Evolutionary conservation across 2,113 vertebrate species (phyloP), one percentile per base, ranked within the genome.

Genomic region (Hassar affinis): DNA sequence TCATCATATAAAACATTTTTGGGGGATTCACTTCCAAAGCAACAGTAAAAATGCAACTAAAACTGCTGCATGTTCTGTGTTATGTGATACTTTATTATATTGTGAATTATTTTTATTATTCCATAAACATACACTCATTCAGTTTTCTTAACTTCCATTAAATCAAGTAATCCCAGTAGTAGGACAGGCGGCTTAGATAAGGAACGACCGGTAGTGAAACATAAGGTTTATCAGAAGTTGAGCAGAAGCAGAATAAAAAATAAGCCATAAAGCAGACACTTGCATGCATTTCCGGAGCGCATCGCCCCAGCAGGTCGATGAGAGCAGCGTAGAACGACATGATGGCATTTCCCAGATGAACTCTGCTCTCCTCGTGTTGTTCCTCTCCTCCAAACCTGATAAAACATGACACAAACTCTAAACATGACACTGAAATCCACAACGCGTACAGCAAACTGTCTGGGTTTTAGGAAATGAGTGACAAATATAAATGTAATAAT

Each of bases 261-360:
- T 45, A 45, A 64, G 4, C 27, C 38, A 14, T 80, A 2, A 10
- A 27, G 25, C 8, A 80, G 51, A 22, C 62, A 80, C 96, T 94
- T 91, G 97, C 97, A 2, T 98, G 97, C 96, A 97, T 97, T 91
- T 98, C 97, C 0, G 97, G 97, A 6, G 97, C 96, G 54, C 97
- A 98, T 80, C 97, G 96, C 47, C 97, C 97, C 86, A 98, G 91
- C 83, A 98, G 89, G 89, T 98, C 97, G 38, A 98, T 98, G 57
- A 98, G 94, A 83, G 97, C 96, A 0, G 97, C 94, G 20, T 98
- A 98, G 91, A 98, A 98, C 20, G 97, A 97, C 95, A 98, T 97
- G 92, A 98, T 94, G 87, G 97, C 94, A 0, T 98, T 97, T 87
- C 97, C 97, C 83, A 98, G 92, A 85, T 97, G 97, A 15, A 98